Percentiles rank a stretch among this genome's conserved stretches.
These are phyloP conservation scores for Lasiurus cinereus DNA, from an alignment of 2,113 vertebrate genomes.

Conservation along the genomic window DNA sequence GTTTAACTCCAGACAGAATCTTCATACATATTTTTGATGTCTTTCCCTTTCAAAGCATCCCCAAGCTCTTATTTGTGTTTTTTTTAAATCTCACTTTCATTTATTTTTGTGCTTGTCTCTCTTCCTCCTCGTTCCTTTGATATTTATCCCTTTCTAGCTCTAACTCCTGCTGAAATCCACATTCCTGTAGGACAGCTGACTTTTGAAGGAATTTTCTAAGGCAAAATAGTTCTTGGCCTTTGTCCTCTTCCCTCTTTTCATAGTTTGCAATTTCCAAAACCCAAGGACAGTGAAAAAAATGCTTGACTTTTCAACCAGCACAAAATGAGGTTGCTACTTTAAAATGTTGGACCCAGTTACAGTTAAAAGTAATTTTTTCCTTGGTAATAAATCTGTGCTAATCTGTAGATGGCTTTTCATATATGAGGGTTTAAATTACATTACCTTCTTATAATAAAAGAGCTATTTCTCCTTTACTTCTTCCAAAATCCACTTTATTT, in stretches of 20 bases:
- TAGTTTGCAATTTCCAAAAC: background rate
- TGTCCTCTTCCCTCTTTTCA: background rate
- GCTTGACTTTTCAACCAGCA: background rate
- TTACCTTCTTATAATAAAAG: background rate
- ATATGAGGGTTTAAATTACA: background rate
- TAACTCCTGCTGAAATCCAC: background rate
- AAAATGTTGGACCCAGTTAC: background rate
- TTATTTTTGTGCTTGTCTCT: background rate
- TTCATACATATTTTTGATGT: background rate
- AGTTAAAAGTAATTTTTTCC: background rate
- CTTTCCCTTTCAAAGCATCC: background rate
- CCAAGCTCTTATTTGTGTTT: background rate
- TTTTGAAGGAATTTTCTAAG: background rate
- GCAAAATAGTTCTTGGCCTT: background rate
- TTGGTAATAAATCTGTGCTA: background rate
- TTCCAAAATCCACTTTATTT: background rate
- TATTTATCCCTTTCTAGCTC: background rate
- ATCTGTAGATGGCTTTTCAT: constrained; percentile 29
- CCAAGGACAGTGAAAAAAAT: background rate
- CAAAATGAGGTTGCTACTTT: background rate
- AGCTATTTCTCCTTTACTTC: constrained; percentile 4
- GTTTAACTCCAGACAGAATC: background rate
- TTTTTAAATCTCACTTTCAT: background rate
- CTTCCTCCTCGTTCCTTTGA: background rate
- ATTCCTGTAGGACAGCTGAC: background rate